These are phyloP conservation scores for Subacronicta megacephala DNA, from an alignment of 2,888 invertebrate species.

Conservation along the genomic window DNA sequence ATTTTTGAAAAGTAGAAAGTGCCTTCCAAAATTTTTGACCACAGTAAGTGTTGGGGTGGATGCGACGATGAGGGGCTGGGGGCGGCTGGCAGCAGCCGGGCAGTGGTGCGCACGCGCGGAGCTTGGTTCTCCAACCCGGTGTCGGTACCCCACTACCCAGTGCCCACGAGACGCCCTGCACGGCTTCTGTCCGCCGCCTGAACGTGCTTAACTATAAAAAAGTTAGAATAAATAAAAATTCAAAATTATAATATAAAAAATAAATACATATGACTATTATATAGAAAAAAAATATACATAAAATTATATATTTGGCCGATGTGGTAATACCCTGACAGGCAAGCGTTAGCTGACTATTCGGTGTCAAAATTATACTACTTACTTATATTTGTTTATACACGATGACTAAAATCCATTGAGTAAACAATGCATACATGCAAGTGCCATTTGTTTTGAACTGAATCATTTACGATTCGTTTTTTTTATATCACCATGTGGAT, in stretches of 20 bases:
- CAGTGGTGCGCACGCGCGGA: constrained; percentile 35
- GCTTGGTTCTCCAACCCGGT: too few species aligned
- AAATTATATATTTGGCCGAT: constrained; percentile 88
- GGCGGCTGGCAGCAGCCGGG: constrained; percentile 63
- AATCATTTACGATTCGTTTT: constrained; percentile 73
- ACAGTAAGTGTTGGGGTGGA: constrained; percentile 90
- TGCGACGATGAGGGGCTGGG: constrained; percentile 85
- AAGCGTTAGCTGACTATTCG: constrained; percentile 87
- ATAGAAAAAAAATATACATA: constrained; percentile 88
- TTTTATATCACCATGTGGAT: constrained; percentile 76
- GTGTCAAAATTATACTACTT: constrained; percentile 87
- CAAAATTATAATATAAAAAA: constrained; percentile 89
- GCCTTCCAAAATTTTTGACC: constrained; percentile 93
- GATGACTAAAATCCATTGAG: constrained; percentile 73
- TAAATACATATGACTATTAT: constrained; percentile 89
- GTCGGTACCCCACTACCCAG: neutral
- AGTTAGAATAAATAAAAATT: constrained; percentile 87
- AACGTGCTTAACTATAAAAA: constrained; percentile 85
- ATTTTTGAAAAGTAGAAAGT: constrained; percentile 93
- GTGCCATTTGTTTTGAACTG: constrained; percentile 87
- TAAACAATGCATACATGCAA: constrained; percentile 85
- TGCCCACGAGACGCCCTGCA: constrained; percentile 10
- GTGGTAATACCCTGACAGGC: constrained; percentile 95
- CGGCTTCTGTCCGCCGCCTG: constrained; percentile 57
- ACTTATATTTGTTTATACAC: constrained; percentile 68